Evolutionary conservation across 2,888 invertebrate genomes (phyloP).

Genomic region (Agrotis ipsilon): DNA sequence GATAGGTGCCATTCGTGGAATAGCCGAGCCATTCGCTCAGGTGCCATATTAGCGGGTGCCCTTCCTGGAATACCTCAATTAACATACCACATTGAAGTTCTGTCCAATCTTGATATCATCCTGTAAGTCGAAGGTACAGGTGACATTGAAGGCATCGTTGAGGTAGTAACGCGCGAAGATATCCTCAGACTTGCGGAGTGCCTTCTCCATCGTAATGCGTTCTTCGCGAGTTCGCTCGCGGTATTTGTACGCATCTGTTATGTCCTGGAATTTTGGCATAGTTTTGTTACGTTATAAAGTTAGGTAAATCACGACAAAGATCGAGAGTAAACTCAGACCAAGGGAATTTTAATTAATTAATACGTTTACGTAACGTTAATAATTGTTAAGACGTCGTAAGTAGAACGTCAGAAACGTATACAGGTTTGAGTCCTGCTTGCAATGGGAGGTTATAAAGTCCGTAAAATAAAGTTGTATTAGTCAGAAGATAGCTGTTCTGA

Average conservation of each 20-base stretch:
- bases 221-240: slow-evolving; percentile 95
- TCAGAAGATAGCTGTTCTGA: not conserved
- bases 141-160: slow-evolving; percentile 96
- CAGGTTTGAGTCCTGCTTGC: too few relatives aligned
- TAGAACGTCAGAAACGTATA: too few relatives aligned
- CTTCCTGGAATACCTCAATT: too few relatives aligned
- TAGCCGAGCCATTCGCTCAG: too few relatives aligned
- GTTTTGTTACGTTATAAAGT: not conserved
- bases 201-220: slow-evolving; percentile 96
- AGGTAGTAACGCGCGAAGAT: slow-evolving; percentile 96
- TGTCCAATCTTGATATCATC: slow-evolving; percentile 97
- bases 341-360: too few relatives aligned
- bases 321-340: not conserved
- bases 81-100: slow-evolving; percentile 93
- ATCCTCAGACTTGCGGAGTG: slow-evolving; percentile 95
- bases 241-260: slow-evolving; percentile 96
- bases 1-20: too few relatives aligned
- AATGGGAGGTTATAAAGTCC: not conserved
- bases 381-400: too few relatives aligned
- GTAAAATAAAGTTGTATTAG: not conserved
- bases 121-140: slow-evolving; percentile 95
- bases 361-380: too few relatives aligned
- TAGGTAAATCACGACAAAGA: not conserved
- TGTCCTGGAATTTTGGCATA: slow-evolving; percentile 88
- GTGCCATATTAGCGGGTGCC: too few relatives aligned